Base-by-base conservation (phyloP, 2,888 invertebrate genomes). In the Aleiodes testaceus region DNA sequence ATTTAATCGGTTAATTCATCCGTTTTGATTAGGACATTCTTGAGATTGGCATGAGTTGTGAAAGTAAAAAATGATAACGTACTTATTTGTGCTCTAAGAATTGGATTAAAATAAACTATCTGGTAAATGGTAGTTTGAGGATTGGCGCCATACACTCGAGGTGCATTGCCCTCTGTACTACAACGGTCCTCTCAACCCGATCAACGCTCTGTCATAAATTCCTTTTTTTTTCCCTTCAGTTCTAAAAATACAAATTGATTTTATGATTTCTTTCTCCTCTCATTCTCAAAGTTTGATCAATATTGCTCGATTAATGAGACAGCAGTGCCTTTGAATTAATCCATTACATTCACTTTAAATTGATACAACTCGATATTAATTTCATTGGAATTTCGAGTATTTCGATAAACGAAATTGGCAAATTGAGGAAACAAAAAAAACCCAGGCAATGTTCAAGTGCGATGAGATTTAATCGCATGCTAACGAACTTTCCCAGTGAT, bases 121-220 rank as follows among this genome's bases (percentile, higher is more conserved):
- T 36, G 42, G 18, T 36, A 59, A 20, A 59, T 36, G 16, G 59
- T 36, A 59, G 36, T 59, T 36, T 42, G 42, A 59, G 42, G 9
- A 59, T 18, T 59, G 59, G 59, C 59, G 59, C 59, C 59, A 53
- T 53, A 26, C 53, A 59, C 59, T 18, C 36, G 16, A 59, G 59
- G 59, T 59, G 16, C 59, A 59, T 59, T 59, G 59, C 59, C 59
- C 59, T 36, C 59, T 9, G 26, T 36, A 36, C 36, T 36, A 36
- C 36, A 36, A 36, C 36, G 36, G 36, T 11, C 36, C 36, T 36
- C 36, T 26, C 42, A 9, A 53, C 6, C n/a, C 26, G 26, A 36
- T 59, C 59, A 42, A 59, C 36, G 16, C 14, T 26, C 26, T 59
- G 14, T 59, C 59, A 59, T 59, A 59, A 42, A 59, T 59, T 36